These are phyloP conservation scores for Miniopterus natalensis DNA, from an alignment of 2,113 vertebrate species.

Conservation along the genomic window DNA sequence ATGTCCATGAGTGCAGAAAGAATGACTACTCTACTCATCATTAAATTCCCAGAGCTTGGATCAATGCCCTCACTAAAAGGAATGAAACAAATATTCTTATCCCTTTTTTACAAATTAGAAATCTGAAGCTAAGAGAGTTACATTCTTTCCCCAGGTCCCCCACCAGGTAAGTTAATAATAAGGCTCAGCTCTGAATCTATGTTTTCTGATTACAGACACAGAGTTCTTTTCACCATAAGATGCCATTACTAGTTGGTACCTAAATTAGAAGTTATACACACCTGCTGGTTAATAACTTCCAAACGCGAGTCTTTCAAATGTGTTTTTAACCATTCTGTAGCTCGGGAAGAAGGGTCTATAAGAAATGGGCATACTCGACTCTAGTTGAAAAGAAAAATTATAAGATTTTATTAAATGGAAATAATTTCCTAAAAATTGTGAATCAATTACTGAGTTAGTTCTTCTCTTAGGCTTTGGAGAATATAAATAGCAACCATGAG, in stretches of 20 bases:
- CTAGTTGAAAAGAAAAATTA: conserved; percentile 80
- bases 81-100: not conserved
- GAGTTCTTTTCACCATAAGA: not conserved
- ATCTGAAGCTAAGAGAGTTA: not conserved
- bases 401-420: conserved; percentile 34
- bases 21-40: not conserved
- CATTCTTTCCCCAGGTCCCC: not conserved
- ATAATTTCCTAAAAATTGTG: conserved; percentile 5
- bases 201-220: not conserved
- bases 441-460: not conserved
- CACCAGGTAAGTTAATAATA: not conserved
- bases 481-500: not conserved
- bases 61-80: not conserved
- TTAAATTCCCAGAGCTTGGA: not conserved
- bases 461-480: conserved; percentile 26
- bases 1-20: not conserved
- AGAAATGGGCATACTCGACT: conserved; percentile 96
- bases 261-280: conserved; percentile 76
- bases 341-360: conserved; percentile 96
- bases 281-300: conserved; percentile 98
- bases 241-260: not conserved
- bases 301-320: conserved; percentile 94
- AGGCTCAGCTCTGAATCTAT: not conserved
- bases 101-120: conserved; percentile 11
- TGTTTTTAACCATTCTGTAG: conserved; percentile 95